phyloP scores from a whole-genome alignment of 2,113 vertebrate species.

The Serilophus lunatus region DNA sequence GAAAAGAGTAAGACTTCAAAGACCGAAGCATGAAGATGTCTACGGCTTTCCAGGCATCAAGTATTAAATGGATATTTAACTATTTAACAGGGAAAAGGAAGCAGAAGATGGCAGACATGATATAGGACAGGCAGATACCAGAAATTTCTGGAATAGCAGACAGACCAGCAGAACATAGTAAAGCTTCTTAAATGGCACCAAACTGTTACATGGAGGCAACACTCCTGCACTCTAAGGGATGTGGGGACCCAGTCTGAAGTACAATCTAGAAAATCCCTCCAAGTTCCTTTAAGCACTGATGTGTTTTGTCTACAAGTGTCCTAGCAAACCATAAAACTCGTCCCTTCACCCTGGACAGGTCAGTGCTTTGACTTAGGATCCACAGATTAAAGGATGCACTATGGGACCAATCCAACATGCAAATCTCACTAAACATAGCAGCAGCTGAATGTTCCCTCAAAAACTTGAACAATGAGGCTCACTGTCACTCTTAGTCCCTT shows the following conservation, averaged over 20 bases:
- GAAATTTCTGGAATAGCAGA: not conserved
- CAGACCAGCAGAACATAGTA: not conserved
- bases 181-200: not conserved
- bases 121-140: not conserved
- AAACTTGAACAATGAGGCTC: not conserved
- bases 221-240: not conserved
- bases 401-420: not conserved
- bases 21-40: not conserved
- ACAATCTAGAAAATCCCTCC: not conserved
- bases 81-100: not conserved
- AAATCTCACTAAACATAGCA: not conserved
- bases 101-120: not conserved
- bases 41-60: not conserved
- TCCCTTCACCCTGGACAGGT: not conserved
- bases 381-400: not conserved
- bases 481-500: not conserved
- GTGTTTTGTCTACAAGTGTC: not conserved
- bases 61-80: not conserved
- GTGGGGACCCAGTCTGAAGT: not conserved
- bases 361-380: not conserved
- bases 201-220: not conserved
- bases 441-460: not conserved
- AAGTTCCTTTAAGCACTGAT: not conserved
- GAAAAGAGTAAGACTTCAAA: not conserved
- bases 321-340: not conserved